Conservation (phyloP, 2,888 invertebrate genomes). For the Acrocera orbiculus region DNA sequence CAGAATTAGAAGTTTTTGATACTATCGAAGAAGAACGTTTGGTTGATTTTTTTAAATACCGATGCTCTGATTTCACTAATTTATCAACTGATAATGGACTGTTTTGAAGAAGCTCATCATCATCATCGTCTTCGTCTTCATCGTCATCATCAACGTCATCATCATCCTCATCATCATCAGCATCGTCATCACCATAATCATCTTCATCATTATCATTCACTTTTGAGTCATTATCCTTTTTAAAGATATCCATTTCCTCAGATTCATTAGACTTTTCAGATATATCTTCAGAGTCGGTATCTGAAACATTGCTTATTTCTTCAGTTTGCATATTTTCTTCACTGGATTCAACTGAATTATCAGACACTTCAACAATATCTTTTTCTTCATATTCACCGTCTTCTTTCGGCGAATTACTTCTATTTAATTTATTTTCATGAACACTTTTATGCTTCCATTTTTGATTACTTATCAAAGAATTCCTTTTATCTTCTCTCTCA, state of each 20-base stretch:
- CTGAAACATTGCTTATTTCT: conserved; percentile 34
- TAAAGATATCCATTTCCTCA: too few species aligned
- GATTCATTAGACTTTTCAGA: conserved; percentile 15
- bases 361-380: conserved; percentile 20
- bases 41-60: conserved; percentile 2
- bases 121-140: conserved; percentile 16
- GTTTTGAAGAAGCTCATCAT: conserved; percentile 31
- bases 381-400: conserved; percentile 19
- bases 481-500: conserved; percentile 27
- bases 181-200: conserved; percentile 19
- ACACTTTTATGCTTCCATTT: not conserved
- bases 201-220: conserved; percentile 18
- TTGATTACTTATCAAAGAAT: conserved; percentile 6
- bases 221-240: conserved; percentile 26
- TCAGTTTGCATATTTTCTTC: too few species aligned
- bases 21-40: conserved; percentile 13
- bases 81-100: conserved; percentile 37
- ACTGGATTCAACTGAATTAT: conserved; percentile 24
- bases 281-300: conserved; percentile 35
- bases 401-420: conserved; percentile 9
- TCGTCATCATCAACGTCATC: conserved; percentile 27
- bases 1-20: conserved; percentile 7
- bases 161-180: too few species aligned
- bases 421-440: not conserved
- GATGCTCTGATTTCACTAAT: conserved; percentile 27